Base-by-base conservation (phyloP, 1,140 invertebrate species). In the Hestina assimilis region DNA sequence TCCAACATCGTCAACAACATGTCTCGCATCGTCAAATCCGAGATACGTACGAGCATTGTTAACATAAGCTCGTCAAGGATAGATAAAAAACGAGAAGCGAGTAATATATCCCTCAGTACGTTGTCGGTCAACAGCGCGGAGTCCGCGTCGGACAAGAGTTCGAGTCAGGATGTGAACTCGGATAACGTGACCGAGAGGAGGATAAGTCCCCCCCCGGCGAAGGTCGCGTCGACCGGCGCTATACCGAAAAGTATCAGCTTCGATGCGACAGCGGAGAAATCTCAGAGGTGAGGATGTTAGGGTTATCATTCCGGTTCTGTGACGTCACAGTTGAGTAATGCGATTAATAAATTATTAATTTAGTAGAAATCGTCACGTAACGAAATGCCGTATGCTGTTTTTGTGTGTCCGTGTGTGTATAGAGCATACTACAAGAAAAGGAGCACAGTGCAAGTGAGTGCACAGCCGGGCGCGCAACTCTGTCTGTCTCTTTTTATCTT, bases 191-290 rank as follows among this genome's bases (percentile, higher is more conserved):
- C 89, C 3, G 89, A 89, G 71, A 41, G 85, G 7, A 38, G 86
- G 0, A 75, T 89, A 6, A 84, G 83, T 23, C 87, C 89, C 6
- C 87, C 89, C 33, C 75, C 83, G 0, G 63, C 78, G 4, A 94
- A 93, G 75, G 89, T 90, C 0, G 88, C 90, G 8, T 93, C 94
- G 0, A 95, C 94, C 0, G 95, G 95, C 4, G 94, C 95, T 0
- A 97, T 97, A 75, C 95, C 95, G 4, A 97, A 97, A 85, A 96
- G 95, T 67, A 97, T 97, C 61, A 96, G 95, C 72, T 97, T 97
- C 73, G 96, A 97, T 89, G 95, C 96, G 80, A 96, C 95, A 2
- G 95, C 95, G 0, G 95, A 97, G 71, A 93, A 95, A 58, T 92
- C 93, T 1, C 93, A 95, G 65, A 93, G 93, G 88, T 89, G 20